Evolutionary conservation across 2,113 vertebrate genomes (phyloP).

Genomic region (Malurus elegans): DNA sequence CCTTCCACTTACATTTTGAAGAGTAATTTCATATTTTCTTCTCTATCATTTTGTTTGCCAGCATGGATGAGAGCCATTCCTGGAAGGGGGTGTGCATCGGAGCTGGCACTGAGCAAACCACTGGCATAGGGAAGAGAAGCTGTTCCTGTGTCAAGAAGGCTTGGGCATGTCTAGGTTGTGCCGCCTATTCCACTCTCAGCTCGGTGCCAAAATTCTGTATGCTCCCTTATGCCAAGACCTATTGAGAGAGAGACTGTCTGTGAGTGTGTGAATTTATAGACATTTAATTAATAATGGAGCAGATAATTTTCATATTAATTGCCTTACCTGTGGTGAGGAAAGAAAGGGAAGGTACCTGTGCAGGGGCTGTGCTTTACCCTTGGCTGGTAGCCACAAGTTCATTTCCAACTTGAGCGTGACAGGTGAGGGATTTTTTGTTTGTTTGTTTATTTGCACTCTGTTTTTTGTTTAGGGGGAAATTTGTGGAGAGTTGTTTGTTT

Average conservation of each 20-base stretch:
- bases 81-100: constrained; percentile 76
- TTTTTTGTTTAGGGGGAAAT: neutral
- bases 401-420: neutral
- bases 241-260: constrained; percentile 55
- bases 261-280: constrained; percentile 61
- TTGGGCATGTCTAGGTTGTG: constrained; percentile 65
- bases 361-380: neutral
- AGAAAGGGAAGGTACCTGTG: neutral
- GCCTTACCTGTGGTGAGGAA: neutral
- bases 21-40: constrained; percentile 84
- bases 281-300: constrained; percentile 62
- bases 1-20: constrained; percentile 80
- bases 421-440: neutral
- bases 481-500: constrained; percentile 27
- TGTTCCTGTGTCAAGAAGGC: constrained; percentile 77
- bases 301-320: constrained; percentile 17
- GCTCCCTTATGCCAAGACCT: constrained; percentile 63
- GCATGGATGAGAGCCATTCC: constrained; percentile 80
- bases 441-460: neutral
- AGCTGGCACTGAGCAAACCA: constrained; percentile 70
- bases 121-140: constrained; percentile 77
- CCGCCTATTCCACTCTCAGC: constrained; percentile 55
- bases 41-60: constrained; percentile 79
- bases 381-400: neutral
- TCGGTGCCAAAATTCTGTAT: constrained; percentile 61